Evolutionary conservation across 2,888 invertebrate species (phyloP).

Genomic region (Cantharis nigra): DNA sequence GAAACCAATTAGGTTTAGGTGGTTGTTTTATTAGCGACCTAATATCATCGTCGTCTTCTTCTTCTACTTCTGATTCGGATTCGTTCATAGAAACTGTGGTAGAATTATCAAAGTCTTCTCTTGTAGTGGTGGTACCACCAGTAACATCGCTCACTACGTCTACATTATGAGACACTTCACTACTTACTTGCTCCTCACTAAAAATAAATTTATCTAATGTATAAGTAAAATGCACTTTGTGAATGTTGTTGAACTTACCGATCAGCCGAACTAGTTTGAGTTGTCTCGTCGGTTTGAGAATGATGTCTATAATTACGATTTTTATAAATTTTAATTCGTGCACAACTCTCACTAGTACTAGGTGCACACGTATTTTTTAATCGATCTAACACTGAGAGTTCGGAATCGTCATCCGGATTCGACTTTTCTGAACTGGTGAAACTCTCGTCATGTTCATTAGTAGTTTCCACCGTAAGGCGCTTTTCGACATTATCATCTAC

Average conservation of each 20-base stretch:
- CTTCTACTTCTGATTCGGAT: slow-evolving; percentile 42
- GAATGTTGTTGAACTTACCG: slow-evolving; percentile 3
- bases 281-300: slow-evolving; percentile 32
- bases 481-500: slow-evolving; percentile 9
- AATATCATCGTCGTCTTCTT: slow-evolving; percentile 48
- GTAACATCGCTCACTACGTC: slow-evolving; percentile 1
- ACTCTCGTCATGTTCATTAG: slow-evolving; percentile 10
- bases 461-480: not conserved
- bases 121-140: slow-evolving; percentile 17
- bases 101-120: slow-evolving; percentile 25
- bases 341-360: slow-evolving; percentile 22
- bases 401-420: not conserved
- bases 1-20: slow-evolving; percentile 71
- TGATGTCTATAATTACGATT: slow-evolving; percentile 43
- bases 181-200: not conserved
- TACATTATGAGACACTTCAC: not conserved
- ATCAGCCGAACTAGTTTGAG: slow-evolving; percentile 24
- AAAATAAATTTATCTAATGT: not conserved
- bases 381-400: not conserved
- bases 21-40: slow-evolving; percentile 62
- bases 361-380: not conserved
- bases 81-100: slow-evolving; percentile 31
- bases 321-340: slow-evolving; percentile 36
- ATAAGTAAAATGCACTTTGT: not conserved
- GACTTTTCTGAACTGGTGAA: not conserved